Percentiles rank a stretch among this genome's conserved stretches.
Conservation (phyloP, 2,888 invertebrate genomes). For the Plagodis pulveraria region DNA sequence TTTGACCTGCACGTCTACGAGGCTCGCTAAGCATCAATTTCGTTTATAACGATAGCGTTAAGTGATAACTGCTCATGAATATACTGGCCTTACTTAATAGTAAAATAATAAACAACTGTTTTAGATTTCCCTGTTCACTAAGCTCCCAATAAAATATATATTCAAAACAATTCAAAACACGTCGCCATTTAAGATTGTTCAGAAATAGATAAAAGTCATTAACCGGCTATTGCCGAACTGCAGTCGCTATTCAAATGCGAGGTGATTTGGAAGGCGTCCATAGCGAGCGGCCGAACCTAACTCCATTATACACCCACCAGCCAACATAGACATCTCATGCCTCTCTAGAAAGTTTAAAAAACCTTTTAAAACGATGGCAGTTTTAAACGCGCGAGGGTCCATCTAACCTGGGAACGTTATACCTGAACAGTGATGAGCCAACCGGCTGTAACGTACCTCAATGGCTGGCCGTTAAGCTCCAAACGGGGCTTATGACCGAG, state of each 20-base stretch:
- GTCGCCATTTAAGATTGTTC: constrained; percentile 36
- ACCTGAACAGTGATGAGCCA: constrained; percentile 73
- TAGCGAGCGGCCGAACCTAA: constrained; percentile 55
- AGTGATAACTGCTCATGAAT: too few species aligned
- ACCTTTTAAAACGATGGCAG: constrained; percentile 35
- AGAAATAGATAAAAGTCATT: constrained; percentile 65
- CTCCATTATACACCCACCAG: constrained; percentile 59
- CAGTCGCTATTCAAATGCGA: constrained; percentile 74
- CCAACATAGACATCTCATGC: constrained; percentile 49
- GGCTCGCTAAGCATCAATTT: too few species aligned
- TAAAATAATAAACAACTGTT: too few species aligned
- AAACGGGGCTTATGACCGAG: constrained; percentile 60
- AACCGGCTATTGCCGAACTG: constrained; percentile 63
- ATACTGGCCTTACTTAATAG: too few species aligned
- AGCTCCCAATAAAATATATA: too few species aligned
- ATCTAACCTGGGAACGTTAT: constrained; percentile 57
- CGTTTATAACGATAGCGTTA: too few species aligned
- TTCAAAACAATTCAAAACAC: constrained; percentile 31
- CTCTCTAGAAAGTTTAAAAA: constrained; percentile 41
- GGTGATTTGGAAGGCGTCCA: constrained; percentile 77
- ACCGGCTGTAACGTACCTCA: constrained; percentile 69
- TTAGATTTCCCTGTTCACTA: too few species aligned
- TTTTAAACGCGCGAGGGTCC: constrained; percentile 45
- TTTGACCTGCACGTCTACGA: too few species aligned
- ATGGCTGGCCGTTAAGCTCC: constrained; percentile 70